phyloP scores from a whole-genome alignment of 2,797 vertebrate species.

The Scomberomorus guttatus region DNA sequence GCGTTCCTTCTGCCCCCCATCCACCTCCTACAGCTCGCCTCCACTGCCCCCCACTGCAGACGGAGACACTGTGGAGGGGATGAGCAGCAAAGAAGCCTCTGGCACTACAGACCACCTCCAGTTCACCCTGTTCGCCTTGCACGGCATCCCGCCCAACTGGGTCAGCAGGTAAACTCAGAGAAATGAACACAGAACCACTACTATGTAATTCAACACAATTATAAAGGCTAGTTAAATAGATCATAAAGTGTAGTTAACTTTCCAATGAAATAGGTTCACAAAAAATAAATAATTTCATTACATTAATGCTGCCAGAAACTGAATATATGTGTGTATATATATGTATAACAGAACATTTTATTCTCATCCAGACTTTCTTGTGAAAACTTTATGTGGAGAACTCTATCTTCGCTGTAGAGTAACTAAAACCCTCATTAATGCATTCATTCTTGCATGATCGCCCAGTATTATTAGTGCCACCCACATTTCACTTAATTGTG shows the following conservation, averaged over 20 bases:
- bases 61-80: constrained; percentile 59
- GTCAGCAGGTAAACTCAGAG: constrained; percentile 89
- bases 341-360: not conserved
- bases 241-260: too few species aligned
- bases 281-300: too few species aligned
- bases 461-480: constrained; percentile 43
- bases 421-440: constrained; percentile 27
- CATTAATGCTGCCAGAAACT: not conserved
- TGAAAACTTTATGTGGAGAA: not conserved
- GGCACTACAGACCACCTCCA: constrained; percentile 93
- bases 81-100: constrained; percentile 89
- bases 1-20: constrained; percentile 84
- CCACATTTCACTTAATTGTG: constrained; percentile 37
- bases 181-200: not conserved
- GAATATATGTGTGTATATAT: not conserved
- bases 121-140: constrained; percentile 94
- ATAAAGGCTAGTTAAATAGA: not conserved
- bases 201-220: not conserved
- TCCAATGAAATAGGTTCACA: too few species aligned
- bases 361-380: not conserved
- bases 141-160: constrained; percentile 93
- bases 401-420: not conserved
- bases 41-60: constrained; percentile 36
- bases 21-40: constrained; percentile 78
- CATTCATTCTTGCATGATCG: constrained; percentile 7